Evolutionary conservation across 2,113 vertebrate species (phyloP), one percentile per base, ranked within the genome.

Genomic region (Dromas ardeola): DNA sequence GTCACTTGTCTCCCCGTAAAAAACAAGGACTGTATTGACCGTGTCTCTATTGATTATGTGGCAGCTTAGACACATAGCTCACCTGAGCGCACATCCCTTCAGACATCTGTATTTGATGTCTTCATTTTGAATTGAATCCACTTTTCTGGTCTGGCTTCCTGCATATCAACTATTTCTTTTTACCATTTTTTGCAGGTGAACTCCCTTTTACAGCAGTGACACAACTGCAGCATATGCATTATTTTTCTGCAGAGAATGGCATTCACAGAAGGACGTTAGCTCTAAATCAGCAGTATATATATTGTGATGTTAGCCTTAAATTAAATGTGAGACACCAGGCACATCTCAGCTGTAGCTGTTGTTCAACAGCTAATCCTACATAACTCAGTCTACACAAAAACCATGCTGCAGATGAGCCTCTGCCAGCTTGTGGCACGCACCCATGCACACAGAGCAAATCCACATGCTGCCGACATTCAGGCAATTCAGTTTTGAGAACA

Each of bases 41-140:
- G 22, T 34, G 40, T 92, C 63, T 66, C 50, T 80, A 92, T 88
- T 79, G 96, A 95, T 88, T 94, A 94, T 63, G 69, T 96, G 65
- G 32, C 88, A 94, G 17, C 71, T 88, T 84, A 91, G 80, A 89
- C 42, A 76, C 43, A 74, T 23, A 45, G 30, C 30, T 95, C 42
- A 81, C 42, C 38, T 89, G 29, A 6, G 4, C 13, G 11, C 8
- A 42, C 53, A 38, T 70, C 80, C 13, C 34, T 84, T 71, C 77
- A 83, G 58, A 86, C 34, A 32, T 70, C 49, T 74, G 55, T 36
- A 27, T 93, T 84, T 96, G 38, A 81, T 86, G 47, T 95, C 86
- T 95, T 95, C 23, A 86, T 96, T 89, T 89, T 38, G 29, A 89
- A 91, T 36, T 78, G 55, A 77, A 62, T 80, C 40, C 9, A 56